Conservation (phyloP, 2,888 invertebrate genomes). For the Agrochola circellaris region DNA sequence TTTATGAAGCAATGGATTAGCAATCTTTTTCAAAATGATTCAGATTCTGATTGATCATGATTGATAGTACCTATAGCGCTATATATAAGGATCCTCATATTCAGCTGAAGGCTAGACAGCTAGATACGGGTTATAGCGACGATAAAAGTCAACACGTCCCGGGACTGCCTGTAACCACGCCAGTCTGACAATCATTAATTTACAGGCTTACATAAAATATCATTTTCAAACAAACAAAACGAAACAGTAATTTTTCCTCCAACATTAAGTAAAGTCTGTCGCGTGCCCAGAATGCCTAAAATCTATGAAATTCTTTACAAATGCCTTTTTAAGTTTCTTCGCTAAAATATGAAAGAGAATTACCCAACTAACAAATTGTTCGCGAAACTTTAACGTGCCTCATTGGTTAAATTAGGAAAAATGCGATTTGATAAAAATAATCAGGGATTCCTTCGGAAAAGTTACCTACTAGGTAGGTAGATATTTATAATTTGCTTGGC, state of each 20-base stretch:
- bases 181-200: conserved; percentile 17
- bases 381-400: conserved; percentile 2
- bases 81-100: not conserved
- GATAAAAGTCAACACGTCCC: not conserved
- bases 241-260: conserved; percentile 38
- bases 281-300: conserved; percentile 57
- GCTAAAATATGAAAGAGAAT: conserved; percentile 33
- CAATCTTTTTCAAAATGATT: too few relatives aligned
- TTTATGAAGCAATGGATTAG: too few relatives aligned
- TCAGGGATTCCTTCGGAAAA: not conserved
- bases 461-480: too few relatives aligned
- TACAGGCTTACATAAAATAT: conserved; percentile 27
- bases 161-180: too few relatives aligned
- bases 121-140: not conserved
- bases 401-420: not conserved
- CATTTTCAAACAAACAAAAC: conserved; percentile 24
- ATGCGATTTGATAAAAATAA: not conserved
- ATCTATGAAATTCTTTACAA: conserved; percentile 41
- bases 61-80: not conserved
- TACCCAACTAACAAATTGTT: conserved; percentile 33
- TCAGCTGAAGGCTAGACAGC: not conserved
- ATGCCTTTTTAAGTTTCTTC: conserved; percentile 39
- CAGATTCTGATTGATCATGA: too few relatives aligned
- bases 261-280: conserved; percentile 54
- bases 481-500: too few relatives aligned